phyloP scores from a whole-genome alignment of 2,888 invertebrate genomes.

The Sicus ferrugineus region DNA sequence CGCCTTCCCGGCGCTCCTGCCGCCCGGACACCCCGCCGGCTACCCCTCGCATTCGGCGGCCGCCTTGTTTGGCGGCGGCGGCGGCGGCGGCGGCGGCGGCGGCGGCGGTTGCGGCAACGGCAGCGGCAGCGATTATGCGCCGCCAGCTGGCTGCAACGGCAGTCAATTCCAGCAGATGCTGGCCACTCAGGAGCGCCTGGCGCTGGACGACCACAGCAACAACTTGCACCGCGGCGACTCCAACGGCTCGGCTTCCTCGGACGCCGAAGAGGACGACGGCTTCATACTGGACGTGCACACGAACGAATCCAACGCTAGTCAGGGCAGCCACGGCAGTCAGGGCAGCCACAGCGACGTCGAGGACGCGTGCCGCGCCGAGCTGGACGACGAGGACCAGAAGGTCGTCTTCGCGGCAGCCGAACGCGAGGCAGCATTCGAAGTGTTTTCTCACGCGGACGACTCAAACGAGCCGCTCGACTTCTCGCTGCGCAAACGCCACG shows the following conservation, averaged over 20 bases:
- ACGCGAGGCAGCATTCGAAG: constrained; percentile 28
- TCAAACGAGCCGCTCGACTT: constrained; percentile 61
- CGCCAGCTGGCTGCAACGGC: constrained; percentile 31
- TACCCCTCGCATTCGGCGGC: constrained; percentile 45
- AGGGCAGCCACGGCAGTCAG: constrained; percentile 56
- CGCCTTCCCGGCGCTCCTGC: constrained; percentile 69
- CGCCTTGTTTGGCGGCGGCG: constrained; percentile 50
- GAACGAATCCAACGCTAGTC: constrained; percentile 54
- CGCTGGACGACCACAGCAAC: no score
- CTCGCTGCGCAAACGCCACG: constrained; percentile 56
- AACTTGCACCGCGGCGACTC: constrained; percentile 37
- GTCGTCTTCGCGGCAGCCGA: constrained; percentile 42
- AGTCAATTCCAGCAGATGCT: constrained; percentile 44
- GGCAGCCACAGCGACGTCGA: constrained; percentile 53
- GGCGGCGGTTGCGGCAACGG: constrained; percentile 54
- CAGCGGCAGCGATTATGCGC: constrained; percentile 36
- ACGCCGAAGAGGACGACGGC: constrained; percentile 51
- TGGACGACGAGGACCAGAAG: constrained; percentile 46
- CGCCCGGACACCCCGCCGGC: constrained; percentile 39
- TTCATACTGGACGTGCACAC: constrained; percentile 51
- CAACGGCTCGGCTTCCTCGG: constrained; percentile 34
- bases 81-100: constrained; percentile 42
- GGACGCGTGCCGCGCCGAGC: constrained; percentile 42
- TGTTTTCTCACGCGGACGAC: constrained; percentile 38
- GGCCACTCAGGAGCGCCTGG: constrained; percentile 45